Percentiles rank a stretch among this genome's conserved stretches.
Conservation (phyloP, 1,140 invertebrate genomes). For the Drosophila kikkawai region DNA sequence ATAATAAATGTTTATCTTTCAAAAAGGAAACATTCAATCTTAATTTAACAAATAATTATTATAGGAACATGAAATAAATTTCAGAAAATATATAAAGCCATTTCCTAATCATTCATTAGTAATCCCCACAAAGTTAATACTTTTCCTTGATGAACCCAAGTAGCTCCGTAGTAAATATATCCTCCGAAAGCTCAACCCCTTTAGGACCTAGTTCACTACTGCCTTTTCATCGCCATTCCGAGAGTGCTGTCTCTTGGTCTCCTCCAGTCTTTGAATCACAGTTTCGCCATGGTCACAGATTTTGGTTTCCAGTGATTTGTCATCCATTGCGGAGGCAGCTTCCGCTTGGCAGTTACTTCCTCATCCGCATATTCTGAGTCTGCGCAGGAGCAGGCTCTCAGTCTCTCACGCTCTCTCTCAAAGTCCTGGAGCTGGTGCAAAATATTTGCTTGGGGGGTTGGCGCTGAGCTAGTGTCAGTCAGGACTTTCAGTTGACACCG, state of each 20-base stretch:
- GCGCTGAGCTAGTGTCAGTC: constrained; percentile 73
- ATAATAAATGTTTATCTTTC: neutral
- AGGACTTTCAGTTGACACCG: constrained; percentile 74
- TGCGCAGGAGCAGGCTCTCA: constrained; percentile 41
- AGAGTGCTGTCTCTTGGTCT: constrained; percentile 15
- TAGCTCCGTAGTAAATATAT: neutral
- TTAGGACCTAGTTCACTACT: neutral
- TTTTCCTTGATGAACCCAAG: neutral
- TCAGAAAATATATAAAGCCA: neutral
- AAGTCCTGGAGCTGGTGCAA: constrained; percentile 39
- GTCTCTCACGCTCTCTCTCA: neutral
- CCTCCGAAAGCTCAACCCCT: neutral
- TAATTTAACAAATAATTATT: neutral
- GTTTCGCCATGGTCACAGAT: constrained; percentile 21
- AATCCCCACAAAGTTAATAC: neutral
- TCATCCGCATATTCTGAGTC: constrained; percentile 45
- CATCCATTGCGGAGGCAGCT: constrained; percentile 39
- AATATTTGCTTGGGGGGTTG: constrained; percentile 63
- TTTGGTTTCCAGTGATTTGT: constrained; percentile 31
- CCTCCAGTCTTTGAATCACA: constrained; percentile 17
- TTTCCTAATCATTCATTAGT: neutral
- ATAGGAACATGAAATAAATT: neutral
- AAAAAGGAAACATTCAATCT: neutral
- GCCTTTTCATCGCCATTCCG: neutral
- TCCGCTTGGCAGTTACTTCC: constrained; percentile 37